Conservation (phyloP, 1,140 invertebrate species). For the Bicyclus anynana region DNA sequence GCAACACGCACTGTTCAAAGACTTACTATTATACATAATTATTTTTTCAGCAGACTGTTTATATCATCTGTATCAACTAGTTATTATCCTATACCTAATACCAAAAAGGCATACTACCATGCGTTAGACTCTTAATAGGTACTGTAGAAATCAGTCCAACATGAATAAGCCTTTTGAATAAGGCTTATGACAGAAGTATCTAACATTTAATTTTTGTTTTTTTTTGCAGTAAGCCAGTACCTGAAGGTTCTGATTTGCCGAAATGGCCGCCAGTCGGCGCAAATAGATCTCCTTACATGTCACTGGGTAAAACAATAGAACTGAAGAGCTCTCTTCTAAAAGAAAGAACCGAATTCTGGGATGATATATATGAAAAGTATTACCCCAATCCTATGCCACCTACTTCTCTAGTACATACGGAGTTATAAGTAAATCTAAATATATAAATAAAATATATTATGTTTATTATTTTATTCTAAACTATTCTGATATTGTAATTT, state of each 20-base stretch:
- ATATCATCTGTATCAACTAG: too few relatives aligned
- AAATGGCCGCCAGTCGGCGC: constrained; percentile 31
- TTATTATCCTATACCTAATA: too few relatives aligned
- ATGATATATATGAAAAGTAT: constrained; percentile 5
- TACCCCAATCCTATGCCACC: background rate
- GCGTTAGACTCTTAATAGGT: too few relatives aligned
- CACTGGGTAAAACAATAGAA: constrained; percentile 23
- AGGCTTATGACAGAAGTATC: too few relatives aligned
- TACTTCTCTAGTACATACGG: background rate
- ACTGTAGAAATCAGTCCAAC: too few relatives aligned
- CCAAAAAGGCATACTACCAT: too few relatives aligned
- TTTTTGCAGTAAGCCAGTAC: constrained; percentile 39
- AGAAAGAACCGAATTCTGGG: constrained; percentile 13
- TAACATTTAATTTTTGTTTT: background rate
- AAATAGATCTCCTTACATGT: constrained; percentile 34
- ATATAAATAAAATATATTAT: background rate
- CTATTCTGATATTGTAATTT: too few relatives aligned
- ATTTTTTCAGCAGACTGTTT: too few relatives aligned
- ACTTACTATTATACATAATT: too few relatives aligned
- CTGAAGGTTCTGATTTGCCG: constrained; percentile 24
- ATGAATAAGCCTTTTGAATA: too few relatives aligned
- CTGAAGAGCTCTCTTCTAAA: constrained; percentile 22
- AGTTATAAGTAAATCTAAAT: background rate
- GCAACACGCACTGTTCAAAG: too few relatives aligned
- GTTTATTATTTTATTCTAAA: too few relatives aligned